These are phyloP conservation scores for Eubucco bourcierii DNA, from an alignment of 2,113 vertebrate species.

Conservation along the genomic window DNA sequence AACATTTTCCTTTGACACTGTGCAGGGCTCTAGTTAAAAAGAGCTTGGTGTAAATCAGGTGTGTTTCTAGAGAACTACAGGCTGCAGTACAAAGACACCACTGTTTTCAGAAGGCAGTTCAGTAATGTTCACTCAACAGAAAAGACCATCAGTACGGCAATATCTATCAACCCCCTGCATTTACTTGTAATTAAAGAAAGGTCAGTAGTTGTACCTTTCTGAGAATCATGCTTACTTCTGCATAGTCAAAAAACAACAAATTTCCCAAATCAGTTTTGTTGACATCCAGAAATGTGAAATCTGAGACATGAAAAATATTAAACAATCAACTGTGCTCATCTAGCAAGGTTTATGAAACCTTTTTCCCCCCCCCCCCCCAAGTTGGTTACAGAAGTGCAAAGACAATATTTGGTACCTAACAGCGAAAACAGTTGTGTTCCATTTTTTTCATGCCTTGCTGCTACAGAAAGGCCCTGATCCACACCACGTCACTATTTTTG, in stretches of 20 bases:
- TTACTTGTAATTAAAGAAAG: slow-evolving; percentile 64
- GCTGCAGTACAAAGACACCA: slow-evolving; percentile 63
- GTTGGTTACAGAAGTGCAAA: not conserved
- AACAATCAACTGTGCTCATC: not conserved
- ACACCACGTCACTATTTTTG: slow-evolving; percentile 40
- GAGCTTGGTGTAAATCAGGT: slow-evolving; percentile 70
- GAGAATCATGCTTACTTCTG: slow-evolving; percentile 25
- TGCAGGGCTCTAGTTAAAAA: slow-evolving; percentile 49
- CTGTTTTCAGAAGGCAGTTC: slow-evolving; percentile 41
- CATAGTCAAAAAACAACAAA: slow-evolving; percentile 38
- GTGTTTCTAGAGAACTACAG: slow-evolving; percentile 44
- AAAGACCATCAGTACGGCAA: slow-evolving; percentile 20
- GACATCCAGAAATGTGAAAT: not conserved
- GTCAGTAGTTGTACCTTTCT: slow-evolving; percentile 15
- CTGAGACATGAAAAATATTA: slow-evolving; percentile 33
- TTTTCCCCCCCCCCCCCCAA: not conserved
- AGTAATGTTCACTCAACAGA: slow-evolving; percentile 33
- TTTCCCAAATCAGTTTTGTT: slow-evolving; percentile 28
- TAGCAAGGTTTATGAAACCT: slow-evolving; percentile 37
- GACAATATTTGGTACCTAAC: slow-evolving; percentile 37
- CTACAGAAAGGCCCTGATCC: slow-evolving; percentile 35
- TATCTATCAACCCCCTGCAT: slow-evolving; percentile 33
- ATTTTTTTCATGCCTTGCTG: slow-evolving; percentile 19
- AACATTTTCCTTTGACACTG: slow-evolving; percentile 73
- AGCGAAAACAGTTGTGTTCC: not conserved